Evolutionary conservation across 2,888 invertebrate species (phyloP), one percentile per base, ranked within the genome.

Genomic region (Laothoe populi): DNA sequence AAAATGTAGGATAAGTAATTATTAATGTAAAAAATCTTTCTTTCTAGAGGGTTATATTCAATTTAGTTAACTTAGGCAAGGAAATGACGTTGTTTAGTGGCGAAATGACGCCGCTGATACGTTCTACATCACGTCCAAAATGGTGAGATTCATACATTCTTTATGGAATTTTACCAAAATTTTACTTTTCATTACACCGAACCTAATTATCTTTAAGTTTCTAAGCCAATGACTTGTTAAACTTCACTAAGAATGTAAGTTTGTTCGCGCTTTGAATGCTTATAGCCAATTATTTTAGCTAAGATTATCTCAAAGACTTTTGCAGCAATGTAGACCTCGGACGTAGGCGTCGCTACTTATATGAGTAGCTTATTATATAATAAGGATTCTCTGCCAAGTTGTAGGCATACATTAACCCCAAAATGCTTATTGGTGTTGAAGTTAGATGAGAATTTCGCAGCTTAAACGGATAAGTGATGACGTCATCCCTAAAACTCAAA

Each of bases 11-110:
- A n/a, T 5, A 24, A 11, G 26, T 13, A 49, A 10, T 26, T 16
- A 5, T 0, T 31, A 26, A 16, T 16, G 2, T 31, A 8, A 3
- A 16, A 23, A 24, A 10, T 49, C 7, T 40, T 40, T 19, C 63
- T 64, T 94, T 95, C 63, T 94, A 97, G 97, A 95, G 98, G 70
- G 98, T 99, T 2, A 96, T 99, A 75, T 98, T 99, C 89, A 99
- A 99, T 86, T 95, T 99, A 64, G 98, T 99, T 0, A 99, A 99
- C 90, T 96, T 99, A 68, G 98, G 98, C 72, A 99, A 99, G 87
- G 96, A 95, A 67, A 95, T 96, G 69, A 98, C 97, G 74, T 93
- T 99, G 57, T 99, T 97, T 82, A 96, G 97, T 70, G 95, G 95
- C 35, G 97, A 98, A 0, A 96, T 99, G 95, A 98, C 99, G 2